Conservation (phyloP, 2,888 invertebrate genomes). For the Phyllotreta striolata region DNA sequence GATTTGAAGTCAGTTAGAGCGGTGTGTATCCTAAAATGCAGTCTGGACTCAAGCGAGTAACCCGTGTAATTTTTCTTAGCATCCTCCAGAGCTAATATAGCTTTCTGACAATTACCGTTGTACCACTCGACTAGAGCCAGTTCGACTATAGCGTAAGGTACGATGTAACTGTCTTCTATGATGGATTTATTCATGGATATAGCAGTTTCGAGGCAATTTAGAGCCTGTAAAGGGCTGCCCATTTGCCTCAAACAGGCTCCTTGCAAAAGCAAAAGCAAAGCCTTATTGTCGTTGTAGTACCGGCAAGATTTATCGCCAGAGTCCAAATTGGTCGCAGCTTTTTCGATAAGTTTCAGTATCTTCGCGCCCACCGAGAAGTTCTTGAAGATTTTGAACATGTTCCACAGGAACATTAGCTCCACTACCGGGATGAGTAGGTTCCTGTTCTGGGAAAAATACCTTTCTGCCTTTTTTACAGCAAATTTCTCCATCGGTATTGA, state of each 20-base stretch:
- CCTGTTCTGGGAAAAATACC: constrained; percentile 79
- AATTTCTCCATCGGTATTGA: constrained; percentile 98
- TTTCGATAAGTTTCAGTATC: constrained; percentile 71
- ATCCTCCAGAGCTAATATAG: constrained; percentile 77
- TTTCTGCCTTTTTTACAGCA: constrained; percentile 82
- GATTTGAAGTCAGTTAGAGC: constrained; percentile 65
- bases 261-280: constrained; percentile 78
- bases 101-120: constrained; percentile 72
- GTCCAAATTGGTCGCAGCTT: constrained; percentile 58
- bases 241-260: constrained; percentile 85
- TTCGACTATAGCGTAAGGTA: constrained; percentile 88
- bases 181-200: constrained; percentile 73
- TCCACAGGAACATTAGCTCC: constrained; percentile 93
- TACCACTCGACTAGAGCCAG: constrained; percentile 81
- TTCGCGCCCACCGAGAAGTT: constrained; percentile 70
- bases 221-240: constrained; percentile 78
- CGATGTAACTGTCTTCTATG: constrained; percentile 82
- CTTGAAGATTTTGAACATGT: constrained; percentile 84
- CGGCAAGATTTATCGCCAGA: constrained; percentile 56
- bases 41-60: constrained; percentile 85
- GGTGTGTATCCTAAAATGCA: constrained; percentile 90
- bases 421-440: constrained; percentile 81
- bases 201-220: constrained; percentile 74
- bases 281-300: constrained; percentile 76
- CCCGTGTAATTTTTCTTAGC: constrained; percentile 89